phyloP scores from a whole-genome alignment of 2,888 invertebrate species.

The Saturnia pavonia region DNA sequence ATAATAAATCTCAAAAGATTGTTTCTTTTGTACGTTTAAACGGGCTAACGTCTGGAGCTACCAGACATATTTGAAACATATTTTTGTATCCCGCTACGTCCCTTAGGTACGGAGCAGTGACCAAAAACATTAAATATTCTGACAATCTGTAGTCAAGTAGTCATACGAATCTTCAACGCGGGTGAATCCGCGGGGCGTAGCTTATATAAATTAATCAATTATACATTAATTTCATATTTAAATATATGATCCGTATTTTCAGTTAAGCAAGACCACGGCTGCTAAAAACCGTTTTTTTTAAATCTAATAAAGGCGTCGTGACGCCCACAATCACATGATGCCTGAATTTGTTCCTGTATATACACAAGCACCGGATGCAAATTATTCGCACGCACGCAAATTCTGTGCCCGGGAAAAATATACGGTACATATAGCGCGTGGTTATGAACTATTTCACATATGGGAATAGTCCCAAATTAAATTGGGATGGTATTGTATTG shows the following conservation, averaged over 20 bases:
- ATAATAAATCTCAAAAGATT: too few relatives aligned
- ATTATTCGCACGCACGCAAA: conserved; percentile 31
- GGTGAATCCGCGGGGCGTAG: too few relatives aligned
- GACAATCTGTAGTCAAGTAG: too few relatives aligned
- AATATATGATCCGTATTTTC: not conserved
- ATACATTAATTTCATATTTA: too few relatives aligned
- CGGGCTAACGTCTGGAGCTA: too few relatives aligned
- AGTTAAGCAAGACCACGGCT: not conserved
- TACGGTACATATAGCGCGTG: conserved; percentile 3
- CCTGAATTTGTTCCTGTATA: conserved; percentile 1
- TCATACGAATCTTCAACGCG: too few relatives aligned
- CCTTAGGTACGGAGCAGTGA: too few relatives aligned
- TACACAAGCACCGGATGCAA: conserved; percentile 32
- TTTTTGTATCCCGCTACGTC: too few relatives aligned
- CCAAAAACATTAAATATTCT: too few relatives aligned
- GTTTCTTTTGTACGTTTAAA: too few relatives aligned
- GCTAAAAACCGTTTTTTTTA: not conserved
- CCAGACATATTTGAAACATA: too few relatives aligned
- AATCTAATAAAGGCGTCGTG: not conserved
- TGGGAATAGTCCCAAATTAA: not conserved
- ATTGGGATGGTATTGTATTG: not conserved
- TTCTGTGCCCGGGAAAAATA: conserved; percentile 21
- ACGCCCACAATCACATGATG: not conserved
- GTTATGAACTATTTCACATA: conserved; percentile 10
- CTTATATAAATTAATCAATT: too few relatives aligned